phyloP scores from a whole-genome alignment of 2,113 vertebrate genomes.

The Tragelaphus buxtoni region DNA sequence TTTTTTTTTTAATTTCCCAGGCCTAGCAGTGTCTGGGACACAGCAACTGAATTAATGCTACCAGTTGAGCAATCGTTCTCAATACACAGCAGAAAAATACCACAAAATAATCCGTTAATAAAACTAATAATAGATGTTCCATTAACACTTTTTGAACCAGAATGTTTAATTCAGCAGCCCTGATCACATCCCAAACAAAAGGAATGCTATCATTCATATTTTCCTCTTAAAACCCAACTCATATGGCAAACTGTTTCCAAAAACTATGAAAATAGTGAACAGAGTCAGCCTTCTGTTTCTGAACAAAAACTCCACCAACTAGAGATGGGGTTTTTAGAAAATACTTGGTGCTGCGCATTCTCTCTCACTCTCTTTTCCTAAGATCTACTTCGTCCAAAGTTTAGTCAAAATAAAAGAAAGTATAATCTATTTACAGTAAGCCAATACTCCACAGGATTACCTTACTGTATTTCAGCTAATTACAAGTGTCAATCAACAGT shows the following conservation, averaged over 20 bases:
- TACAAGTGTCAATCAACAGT: constrained; percentile 64
- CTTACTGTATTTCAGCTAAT: constrained; percentile 53
- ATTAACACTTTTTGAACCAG: background rate
- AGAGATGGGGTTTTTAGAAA: background rate
- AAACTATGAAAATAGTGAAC: background rate
- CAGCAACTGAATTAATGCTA: background rate
- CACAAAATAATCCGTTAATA: background rate
- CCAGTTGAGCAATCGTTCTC: background rate
- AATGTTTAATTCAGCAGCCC: background rate
- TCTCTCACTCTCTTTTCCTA: background rate
- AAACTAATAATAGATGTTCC: background rate
- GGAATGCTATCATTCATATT: background rate
- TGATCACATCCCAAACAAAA: background rate
- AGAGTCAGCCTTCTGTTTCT: background rate
- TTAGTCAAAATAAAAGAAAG: background rate
- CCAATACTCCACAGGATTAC: background rate
- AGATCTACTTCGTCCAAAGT: background rate
- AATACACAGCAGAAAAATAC: background rate
- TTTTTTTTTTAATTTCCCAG: background rate
- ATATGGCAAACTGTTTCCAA: background rate
- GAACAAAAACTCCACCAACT: background rate
- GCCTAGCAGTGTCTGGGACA: background rate
- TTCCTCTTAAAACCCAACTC: background rate
- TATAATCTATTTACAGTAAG: background rate
- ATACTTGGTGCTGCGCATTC: background rate